A percentile compares a stretch with the other conserved stretches of the same genome.
Conservation (phyloP, 2,888 invertebrate genomes). For the Phalangium opilio region DNA sequence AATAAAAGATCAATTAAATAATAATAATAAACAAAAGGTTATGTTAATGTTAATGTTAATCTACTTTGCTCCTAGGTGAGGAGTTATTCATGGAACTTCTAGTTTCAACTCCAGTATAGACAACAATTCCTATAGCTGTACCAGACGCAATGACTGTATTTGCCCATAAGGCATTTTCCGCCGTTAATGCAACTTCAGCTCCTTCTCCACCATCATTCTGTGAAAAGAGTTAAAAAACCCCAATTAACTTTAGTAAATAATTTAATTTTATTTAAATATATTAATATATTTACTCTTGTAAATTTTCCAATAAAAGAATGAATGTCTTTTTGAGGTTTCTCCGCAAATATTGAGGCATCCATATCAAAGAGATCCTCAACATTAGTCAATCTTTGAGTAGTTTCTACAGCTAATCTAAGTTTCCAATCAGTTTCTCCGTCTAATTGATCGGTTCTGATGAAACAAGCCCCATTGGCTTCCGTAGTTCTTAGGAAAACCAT, state of each 20-base stretch:
- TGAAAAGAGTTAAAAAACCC: slow-evolving; percentile 15
- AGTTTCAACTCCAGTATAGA: slow-evolving; percentile 93
- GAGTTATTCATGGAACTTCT: slow-evolving; percentile 98
- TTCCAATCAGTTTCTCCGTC: slow-evolving; percentile 91
- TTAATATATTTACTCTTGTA: slow-evolving; percentile 24
- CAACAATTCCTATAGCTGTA: slow-evolving; percentile 81
- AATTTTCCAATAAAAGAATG: slow-evolving; percentile 89
- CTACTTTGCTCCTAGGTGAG: slow-evolving; percentile 83
- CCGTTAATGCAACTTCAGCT: slow-evolving; percentile 64
- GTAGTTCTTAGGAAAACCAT: slow-evolving; percentile 82
- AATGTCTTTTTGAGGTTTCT: slow-evolving; percentile 95
- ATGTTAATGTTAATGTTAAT: too few relatives aligned
- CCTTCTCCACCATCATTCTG: slow-evolving; percentile 42
- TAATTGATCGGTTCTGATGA: slow-evolving; percentile 92
- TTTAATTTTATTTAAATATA: neutral
- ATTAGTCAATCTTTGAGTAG: slow-evolving; percentile 66
- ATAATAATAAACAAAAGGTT: too few relatives aligned
- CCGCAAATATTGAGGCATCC: slow-evolving; percentile 79
- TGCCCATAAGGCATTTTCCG: slow-evolving; percentile 97
- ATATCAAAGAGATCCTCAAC: slow-evolving; percentile 41
- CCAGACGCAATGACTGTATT: slow-evolving; percentile 96
- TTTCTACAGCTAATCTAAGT: slow-evolving; percentile 68
- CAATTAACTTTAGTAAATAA: too few relatives aligned
- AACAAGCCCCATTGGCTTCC: slow-evolving; percentile 85
- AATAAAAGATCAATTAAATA: too few relatives aligned